Evolutionary conservation across 2,888 invertebrate genomes (phyloP), one percentile per base, ranked within the genome.

Genomic region (Drosophila pullipes): DNA sequence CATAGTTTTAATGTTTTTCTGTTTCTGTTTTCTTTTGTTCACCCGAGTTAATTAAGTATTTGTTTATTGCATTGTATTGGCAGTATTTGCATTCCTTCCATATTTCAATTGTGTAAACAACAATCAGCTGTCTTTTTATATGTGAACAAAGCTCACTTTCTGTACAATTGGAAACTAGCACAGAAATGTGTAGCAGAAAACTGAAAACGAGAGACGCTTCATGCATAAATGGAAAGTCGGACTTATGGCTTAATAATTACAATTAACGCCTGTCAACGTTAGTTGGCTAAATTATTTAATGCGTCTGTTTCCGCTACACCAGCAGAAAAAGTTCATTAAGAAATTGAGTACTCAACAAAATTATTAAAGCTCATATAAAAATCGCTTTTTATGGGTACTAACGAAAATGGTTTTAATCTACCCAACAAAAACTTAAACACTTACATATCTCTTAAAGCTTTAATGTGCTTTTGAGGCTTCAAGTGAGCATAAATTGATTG

Each of bases 191-290:
- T 25, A 28, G 28, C 28, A 35, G 50, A 37, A 47, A 37, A 70
- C 52, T 52, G 31, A 58, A 63, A 54, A 52, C 18, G 28, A 60
- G 55, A 44, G 71, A 76, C 53, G 71, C 66, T 52, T 37, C 53
- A 72, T 76, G 73, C 68, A 68, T 76, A 66, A 80, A 76, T 79
- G 79, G 82, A 81, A 81, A 81, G 82, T 76, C 70, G 41, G 62
- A n/a, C 62, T 73, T 70, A 76, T 82, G 76, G 67, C 59, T 73
- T 71, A 66, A 66, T 76, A 70, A 74, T 73, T 59, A 69, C 70
- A 73, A 76, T 81, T 76, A 66, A 64, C 73, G 74, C 68, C 70
- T 81, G 77, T 77, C 65, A 74, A 69, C 63, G 57, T 63, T 52
- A 65, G 54, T 53, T 69, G 62, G 49, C 61, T 61, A 35, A 37